Base-by-base conservation (phyloP, 2,113 vertebrate genomes). In the Otis tarda region DNA sequence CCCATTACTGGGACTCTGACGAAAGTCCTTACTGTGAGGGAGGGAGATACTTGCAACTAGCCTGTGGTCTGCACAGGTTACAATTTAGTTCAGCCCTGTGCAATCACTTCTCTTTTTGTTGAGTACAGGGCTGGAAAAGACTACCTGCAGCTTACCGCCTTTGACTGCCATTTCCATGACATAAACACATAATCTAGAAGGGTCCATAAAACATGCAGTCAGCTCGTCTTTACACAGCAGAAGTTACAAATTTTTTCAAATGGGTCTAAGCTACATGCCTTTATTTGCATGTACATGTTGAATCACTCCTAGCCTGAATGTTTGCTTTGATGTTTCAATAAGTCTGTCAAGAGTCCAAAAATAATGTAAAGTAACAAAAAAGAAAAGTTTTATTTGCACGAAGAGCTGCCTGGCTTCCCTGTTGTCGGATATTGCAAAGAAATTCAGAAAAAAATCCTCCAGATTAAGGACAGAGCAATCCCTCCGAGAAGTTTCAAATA, bases 251-350 rank as follows among this genome's bases (percentile, higher is more conserved):
- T 69, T 52, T 80, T 90, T 92, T 68, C 47, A 81, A 17, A 69
- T 30, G 33, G 2, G 24, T 50, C 27, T 80, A 57, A 83, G 12
- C 15, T 49, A 33, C 0, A 0, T 56, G 35, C 4, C 15, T 90
- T 52, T 76, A 30, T 73, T 88, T 86, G 33, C 41, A 7, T 43
- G 25, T 27, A 23, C 69, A 15, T 65, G 21, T 33, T 10, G 31
- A 77, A 80, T 37, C 9, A 27, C 15, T 92, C 55, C 15, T 33
- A 86, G 28, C 6, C 47, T 23, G 13, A 73, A 25, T 70, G 12
- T 77, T 95, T 69, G 31, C 63, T 50, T 79, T 88, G 67, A 21
- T 90, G 28, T 71, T 85, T 78, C 45, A 25, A 1, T 47, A 35
- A 53, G 3, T 8, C 16, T 69, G 25, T 19, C 2, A 67, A 45